Evolutionary conservation across 2,113 vertebrate species (phyloP).

Genomic region (Trichechus manatus): DNA sequence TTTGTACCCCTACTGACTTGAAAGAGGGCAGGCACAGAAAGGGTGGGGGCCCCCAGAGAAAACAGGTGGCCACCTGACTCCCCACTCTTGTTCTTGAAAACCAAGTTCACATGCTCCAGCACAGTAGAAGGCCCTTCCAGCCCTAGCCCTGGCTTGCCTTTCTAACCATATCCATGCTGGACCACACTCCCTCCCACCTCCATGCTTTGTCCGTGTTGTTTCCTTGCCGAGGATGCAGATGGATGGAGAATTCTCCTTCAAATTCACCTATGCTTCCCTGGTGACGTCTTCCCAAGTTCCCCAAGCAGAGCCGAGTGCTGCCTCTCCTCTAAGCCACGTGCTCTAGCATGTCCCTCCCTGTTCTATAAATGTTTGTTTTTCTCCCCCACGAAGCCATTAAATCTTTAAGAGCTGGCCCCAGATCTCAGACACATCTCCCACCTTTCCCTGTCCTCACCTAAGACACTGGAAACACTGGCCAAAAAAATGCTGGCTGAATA

Average conservation of each 20-base stretch:
- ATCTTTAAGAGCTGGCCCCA: background rate
- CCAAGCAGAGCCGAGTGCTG: background rate
- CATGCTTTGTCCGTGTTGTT: background rate
- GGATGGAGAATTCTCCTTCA: background rate
- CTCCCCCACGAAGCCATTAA: background rate
- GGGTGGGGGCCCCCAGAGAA: background rate
- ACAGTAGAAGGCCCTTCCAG: background rate
- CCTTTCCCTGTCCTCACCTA: conserved; percentile 1
- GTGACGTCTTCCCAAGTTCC: background rate
- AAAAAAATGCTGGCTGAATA: background rate
- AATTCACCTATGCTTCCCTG: background rate
- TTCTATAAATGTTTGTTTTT: background rate
- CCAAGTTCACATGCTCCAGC: background rate
- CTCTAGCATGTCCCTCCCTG: background rate
- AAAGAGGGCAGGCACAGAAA: background rate
- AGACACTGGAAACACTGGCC: background rate
- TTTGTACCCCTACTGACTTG: background rate
- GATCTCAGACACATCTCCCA: conserved; percentile 31
- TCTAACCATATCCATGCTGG: background rate
- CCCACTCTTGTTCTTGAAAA: conserved; percentile 10
- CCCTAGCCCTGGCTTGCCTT: background rate
- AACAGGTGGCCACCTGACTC: background rate
- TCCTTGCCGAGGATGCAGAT: background rate
- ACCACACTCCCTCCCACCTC: background rate
- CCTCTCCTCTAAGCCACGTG: background rate